Conservation (phyloP, 1,140 invertebrate genomes). For the Anagrus nilaparvatae region DNA sequence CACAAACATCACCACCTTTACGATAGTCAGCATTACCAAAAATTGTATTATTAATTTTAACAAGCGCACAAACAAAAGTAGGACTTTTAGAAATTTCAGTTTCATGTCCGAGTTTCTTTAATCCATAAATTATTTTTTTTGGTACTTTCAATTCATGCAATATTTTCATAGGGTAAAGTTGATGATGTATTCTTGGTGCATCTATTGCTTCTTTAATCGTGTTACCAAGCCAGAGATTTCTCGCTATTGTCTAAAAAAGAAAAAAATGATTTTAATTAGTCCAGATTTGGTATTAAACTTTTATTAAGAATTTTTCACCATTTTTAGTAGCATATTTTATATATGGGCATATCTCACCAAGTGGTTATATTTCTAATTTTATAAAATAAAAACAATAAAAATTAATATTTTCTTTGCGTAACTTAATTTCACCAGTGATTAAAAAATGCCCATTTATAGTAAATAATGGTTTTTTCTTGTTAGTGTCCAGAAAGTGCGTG, state of each 20-base stretch:
- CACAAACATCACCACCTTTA: slow-evolving; percentile 70
- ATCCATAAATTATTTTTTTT: slow-evolving; percentile 54
- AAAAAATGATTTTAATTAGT: too few species aligned
- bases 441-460: too few species aligned
- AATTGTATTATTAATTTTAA: slow-evolving; percentile 50
- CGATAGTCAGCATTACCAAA: slow-evolving; percentile 73
- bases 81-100: slow-evolving; percentile 45
- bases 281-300: too few species aligned
- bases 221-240: slow-evolving; percentile 74
- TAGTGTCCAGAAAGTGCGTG: too few species aligned
- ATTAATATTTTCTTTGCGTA: too few species aligned
- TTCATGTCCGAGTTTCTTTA: slow-evolving; percentile 58
- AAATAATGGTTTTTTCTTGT: too few species aligned
- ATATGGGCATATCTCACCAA: too few species aligned
- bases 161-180: slow-evolving; percentile 75
- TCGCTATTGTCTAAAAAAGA: slow-evolving; percentile 66
- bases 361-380: too few species aligned
- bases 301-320: too few species aligned
- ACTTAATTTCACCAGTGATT: too few species aligned
- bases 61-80: slow-evolving; percentile 62
- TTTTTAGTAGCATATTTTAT: too few species aligned
- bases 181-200: slow-evolving; percentile 81
- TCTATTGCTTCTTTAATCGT: slow-evolving; percentile 83
- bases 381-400: too few species aligned
- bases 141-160: slow-evolving; percentile 69